A percentile compares a stretch with the other conserved stretches of the same genome.
Conservation (phyloP, 2,797 vertebrate genomes). For the Halcyon chelicuti region DNA sequence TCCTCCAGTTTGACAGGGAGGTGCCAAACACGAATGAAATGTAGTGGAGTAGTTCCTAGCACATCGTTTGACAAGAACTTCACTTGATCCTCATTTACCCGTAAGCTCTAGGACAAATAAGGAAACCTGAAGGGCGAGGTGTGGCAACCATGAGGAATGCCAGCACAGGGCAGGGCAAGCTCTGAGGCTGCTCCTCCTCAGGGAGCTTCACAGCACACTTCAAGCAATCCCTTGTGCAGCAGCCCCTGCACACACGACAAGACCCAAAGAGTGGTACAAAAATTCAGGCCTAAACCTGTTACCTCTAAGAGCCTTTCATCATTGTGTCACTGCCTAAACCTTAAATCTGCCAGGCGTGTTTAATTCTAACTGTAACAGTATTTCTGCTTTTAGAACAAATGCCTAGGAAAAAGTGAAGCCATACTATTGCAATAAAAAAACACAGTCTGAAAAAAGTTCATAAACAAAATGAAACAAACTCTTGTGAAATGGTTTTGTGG, state of each 20-base stretch:
- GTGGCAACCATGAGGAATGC: neutral
- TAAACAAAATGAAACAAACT: neutral
- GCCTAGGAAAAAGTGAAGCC: neutral
- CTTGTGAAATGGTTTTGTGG: neutral
- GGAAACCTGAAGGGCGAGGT: neutral
- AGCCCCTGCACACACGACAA: neutral
- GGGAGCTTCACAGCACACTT: neutral
- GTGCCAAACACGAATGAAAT: neutral
- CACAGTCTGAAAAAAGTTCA: neutral
- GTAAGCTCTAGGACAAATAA: neutral
- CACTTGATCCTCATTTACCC: neutral
- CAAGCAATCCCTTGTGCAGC: neutral
- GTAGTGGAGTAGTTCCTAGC: neutral
- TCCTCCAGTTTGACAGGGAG: neutral
- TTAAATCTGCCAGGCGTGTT: neutral
- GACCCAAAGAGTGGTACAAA: fast-evolving
- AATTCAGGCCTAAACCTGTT: neutral
- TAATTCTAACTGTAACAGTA: neutral
- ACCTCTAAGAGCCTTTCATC: neutral
- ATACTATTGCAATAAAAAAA: neutral
- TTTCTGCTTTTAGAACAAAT: neutral
- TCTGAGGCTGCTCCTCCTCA: neutral
- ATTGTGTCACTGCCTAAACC: neutral
- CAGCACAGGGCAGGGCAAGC: neutral
- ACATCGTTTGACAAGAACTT: neutral